These are phyloP conservation scores for Crotalus viridis DNA, from an alignment of 2,113 vertebrate species.

Conservation along the genomic window DNA sequence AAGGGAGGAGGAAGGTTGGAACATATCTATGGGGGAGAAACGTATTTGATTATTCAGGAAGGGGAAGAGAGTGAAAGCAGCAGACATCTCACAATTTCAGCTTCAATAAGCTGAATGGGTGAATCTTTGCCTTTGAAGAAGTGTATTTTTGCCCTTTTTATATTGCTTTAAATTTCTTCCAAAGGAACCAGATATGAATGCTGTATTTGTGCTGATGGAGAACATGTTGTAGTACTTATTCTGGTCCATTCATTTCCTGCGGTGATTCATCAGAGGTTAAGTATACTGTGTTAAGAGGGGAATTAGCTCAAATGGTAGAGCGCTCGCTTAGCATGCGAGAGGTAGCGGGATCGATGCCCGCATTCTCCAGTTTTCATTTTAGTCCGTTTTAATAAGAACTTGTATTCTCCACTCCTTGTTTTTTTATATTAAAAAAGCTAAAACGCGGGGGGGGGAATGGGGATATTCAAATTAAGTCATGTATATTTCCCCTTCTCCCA, in stretches of 20 bases:
- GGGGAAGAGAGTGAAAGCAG: not conserved
- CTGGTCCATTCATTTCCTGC: not conserved
- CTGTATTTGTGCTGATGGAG: not conserved
- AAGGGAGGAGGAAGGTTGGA: not conserved
- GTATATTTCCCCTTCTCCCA: not conserved
- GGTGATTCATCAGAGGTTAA: not conserved
- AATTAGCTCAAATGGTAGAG: constrained; percentile 49
- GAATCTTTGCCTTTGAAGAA: not conserved
- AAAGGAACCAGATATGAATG: not conserved
- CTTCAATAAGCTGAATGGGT: not conserved
- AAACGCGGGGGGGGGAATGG: not conserved
- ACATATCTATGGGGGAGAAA: not conserved
- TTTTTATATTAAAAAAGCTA: not conserved
- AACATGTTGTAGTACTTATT: not conserved
- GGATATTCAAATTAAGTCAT: not conserved
- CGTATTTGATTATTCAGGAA: not conserved
- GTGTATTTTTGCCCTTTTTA: not conserved
- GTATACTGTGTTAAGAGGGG: rapidly evolving
- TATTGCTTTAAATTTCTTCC: not conserved
- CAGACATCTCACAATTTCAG: not conserved
- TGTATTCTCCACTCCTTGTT: constrained; percentile 64
- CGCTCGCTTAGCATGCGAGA: constrained; percentile 80
- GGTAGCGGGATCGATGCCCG: constrained; percentile 79
- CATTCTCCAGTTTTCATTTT: constrained; percentile 67
- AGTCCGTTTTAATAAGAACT: too few species aligned